These are phyloP conservation scores for Congeria kusceri DNA, from an alignment of 2,888 invertebrate genomes.

Conservation along the genomic window DNA sequence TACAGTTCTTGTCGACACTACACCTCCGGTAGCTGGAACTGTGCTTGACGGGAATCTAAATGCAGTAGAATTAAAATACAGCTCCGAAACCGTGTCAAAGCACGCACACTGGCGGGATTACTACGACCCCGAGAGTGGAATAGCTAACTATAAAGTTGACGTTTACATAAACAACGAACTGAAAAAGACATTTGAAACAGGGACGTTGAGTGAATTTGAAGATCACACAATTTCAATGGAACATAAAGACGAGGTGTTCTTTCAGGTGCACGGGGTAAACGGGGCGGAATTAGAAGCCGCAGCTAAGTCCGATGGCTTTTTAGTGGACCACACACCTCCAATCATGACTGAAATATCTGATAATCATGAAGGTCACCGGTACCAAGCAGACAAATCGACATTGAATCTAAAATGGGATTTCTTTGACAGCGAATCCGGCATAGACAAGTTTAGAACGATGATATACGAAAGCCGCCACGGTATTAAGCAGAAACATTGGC, in stretches of 20 bases:
- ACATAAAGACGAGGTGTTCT: slow-evolving; percentile 46
- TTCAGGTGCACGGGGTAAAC: slow-evolving; percentile 67
- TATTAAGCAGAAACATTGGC: slow-evolving; percentile 64
- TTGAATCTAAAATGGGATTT: slow-evolving; percentile 66
- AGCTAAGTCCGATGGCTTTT: slow-evolving; percentile 64
- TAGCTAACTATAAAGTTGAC: slow-evolving; percentile 60
- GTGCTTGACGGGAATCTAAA: slow-evolving; percentile 58
- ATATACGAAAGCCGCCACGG: slow-evolving; percentile 64
- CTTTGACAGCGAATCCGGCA: slow-evolving; percentile 68
- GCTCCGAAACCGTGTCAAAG: slow-evolving; percentile 65
- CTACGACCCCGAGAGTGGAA: slow-evolving; percentile 66
- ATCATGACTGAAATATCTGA: slow-evolving; percentile 46
- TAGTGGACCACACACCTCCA: slow-evolving; percentile 75
- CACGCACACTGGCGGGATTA: slow-evolving; percentile 60
- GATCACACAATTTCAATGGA: slow-evolving; percentile 61
- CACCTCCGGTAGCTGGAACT: slow-evolving; percentile 58
- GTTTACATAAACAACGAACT: slow-evolving; percentile 65
- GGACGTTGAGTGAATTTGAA: slow-evolving; percentile 33
- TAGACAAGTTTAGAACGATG: slow-evolving; percentile 63
- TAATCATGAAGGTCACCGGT: slow-evolving; percentile 32
- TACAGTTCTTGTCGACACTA: slow-evolving; percentile 67
- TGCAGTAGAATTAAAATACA: slow-evolving; percentile 51
- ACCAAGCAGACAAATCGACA: slow-evolving; percentile 52
- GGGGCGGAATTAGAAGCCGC: slow-evolving; percentile 62
- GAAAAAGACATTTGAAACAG: slow-evolving; percentile 56